These are phyloP conservation scores for Accipiter superciliosus DNA, from an alignment of 2,797 vertebrate species.

Conservation along the genomic window DNA sequence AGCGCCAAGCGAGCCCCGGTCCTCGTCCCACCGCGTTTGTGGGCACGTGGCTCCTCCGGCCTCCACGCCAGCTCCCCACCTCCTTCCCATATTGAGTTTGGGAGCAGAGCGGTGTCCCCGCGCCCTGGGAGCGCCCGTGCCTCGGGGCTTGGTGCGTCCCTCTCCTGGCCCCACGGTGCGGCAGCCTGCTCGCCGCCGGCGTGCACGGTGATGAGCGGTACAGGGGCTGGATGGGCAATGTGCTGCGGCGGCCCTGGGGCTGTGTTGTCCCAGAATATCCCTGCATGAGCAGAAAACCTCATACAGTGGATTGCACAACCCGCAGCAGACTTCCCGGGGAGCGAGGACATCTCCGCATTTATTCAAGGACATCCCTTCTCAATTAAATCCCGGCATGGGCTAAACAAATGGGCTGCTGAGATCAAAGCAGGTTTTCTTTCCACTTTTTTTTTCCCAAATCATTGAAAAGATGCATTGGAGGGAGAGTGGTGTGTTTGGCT, in stretches of 20 bases:
- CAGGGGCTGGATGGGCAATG: background rate
- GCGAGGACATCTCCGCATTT: background rate
- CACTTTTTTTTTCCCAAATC: background rate
- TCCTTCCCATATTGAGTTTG: rapidly evolving
- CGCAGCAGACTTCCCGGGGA: background rate
- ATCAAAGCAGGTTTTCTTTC: background rate
- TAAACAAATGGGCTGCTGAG: conserved; percentile 37
- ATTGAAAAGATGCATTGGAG: background rate
- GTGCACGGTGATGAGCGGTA: rapidly evolving
- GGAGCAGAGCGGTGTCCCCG: background rate
- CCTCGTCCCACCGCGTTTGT: rapidly evolving
- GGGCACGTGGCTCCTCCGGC: rapidly evolving
- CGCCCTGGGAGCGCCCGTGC: background rate
- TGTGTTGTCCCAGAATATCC: background rate
- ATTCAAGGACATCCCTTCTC: conserved; percentile 47
- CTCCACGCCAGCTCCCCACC: rapidly evolving
- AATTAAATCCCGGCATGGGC: conserved; percentile 41
- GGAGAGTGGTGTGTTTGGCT: background rate
- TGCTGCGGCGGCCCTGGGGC: background rate
- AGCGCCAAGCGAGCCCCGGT: rapidly evolving
- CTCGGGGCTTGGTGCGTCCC: rapidly evolving
- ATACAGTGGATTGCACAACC: background rate
- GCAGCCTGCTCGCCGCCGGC: rapidly evolving
- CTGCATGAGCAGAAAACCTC: background rate
- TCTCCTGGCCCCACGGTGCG: rapidly evolving